Percentiles rank a stretch among this genome's conserved stretches.
These are phyloP conservation scores for Formica exsecta DNA, from an alignment of 1,140 invertebrate genomes.

Conservation along the genomic window DNA sequence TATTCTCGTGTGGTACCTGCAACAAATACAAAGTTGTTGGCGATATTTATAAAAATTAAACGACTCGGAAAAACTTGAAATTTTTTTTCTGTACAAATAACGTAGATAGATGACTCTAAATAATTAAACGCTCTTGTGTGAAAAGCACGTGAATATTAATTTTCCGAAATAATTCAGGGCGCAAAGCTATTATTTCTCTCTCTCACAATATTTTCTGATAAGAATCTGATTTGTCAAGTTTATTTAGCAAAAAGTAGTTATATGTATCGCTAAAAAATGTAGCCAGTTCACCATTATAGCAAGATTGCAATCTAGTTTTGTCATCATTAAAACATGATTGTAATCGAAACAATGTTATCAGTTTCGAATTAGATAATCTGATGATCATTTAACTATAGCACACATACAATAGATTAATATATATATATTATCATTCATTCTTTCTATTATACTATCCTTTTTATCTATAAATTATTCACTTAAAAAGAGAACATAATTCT, in stretches of 20 bases:
- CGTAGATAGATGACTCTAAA: not conserved
- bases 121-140: not conserved
- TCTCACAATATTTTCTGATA: not conserved
- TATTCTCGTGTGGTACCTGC: constrained; percentile 74
- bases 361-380: not conserved
- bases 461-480: not conserved
- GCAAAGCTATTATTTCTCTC: not conserved
- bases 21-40: not conserved
- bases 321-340: too few species aligned
- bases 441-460: not conserved
- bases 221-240: not conserved
- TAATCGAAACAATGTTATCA: not conserved
- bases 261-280: too few species aligned
- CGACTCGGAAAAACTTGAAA: not conserved
- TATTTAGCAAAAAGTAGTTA: not conserved
- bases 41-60: not conserved
- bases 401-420: too few species aligned
- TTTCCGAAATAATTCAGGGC: not conserved
- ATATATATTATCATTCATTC: constrained; percentile 7
- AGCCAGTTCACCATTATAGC: not conserved
- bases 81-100: too few species aligned
- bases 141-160: not conserved
- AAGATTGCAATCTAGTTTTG: not conserved
- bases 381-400: not conserved
- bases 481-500: not conserved